Base-by-base conservation (phyloP, 2,888 invertebrate genomes). In the Caenorhabditis becei region DNA sequence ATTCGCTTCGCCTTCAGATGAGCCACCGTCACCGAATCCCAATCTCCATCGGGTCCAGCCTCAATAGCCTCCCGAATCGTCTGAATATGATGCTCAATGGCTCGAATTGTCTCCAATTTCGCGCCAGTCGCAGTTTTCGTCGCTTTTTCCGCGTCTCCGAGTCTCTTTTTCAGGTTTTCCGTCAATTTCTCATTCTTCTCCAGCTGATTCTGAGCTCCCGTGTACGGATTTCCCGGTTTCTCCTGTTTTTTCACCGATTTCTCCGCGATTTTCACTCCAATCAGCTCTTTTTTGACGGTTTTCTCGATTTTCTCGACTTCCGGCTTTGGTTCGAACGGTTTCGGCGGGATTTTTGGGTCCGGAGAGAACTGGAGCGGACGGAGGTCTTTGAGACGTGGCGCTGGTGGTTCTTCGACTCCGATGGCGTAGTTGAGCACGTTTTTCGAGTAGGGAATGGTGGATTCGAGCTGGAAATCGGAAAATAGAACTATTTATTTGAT, bases 1-100 rank as follows among this genome's bases (percentile, higher is more conserved):
- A 63, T 23, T 24, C 69, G 44, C 37, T 88, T 77, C 4, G 89
- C 84, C 5, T 86, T 62, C n/a, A 87, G 72, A 47, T 91, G 88
- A 14, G 91, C 89, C 3, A 82, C 72, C 24, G 84, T 85, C 11
- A 90, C 88, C 16, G 69, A 65, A 41, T 83, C 83, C 86, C 86
- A 86, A 62, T 84, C 82, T 11, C 82, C 86, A 44, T 72, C 59
- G 23, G 80, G 72, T 53, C 84, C 84, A 2, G 54, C 86, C 54
- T 92, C 92, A 90, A 92, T 91, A 20, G 92, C 92, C 63, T 89
- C 88, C 14, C 82, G 59, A 63, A 82, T 82, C 37, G 70, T 62
- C 54, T 82, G 87, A 83, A 83, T 66, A 71, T 83, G 85, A 62
- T 77, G 47, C 24, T 83, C 83, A 47, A 82, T 80, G 18, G 82